phyloP scores from a whole-genome alignment of 2,888 invertebrate genomes.

The Andricus curvator region DNA sequence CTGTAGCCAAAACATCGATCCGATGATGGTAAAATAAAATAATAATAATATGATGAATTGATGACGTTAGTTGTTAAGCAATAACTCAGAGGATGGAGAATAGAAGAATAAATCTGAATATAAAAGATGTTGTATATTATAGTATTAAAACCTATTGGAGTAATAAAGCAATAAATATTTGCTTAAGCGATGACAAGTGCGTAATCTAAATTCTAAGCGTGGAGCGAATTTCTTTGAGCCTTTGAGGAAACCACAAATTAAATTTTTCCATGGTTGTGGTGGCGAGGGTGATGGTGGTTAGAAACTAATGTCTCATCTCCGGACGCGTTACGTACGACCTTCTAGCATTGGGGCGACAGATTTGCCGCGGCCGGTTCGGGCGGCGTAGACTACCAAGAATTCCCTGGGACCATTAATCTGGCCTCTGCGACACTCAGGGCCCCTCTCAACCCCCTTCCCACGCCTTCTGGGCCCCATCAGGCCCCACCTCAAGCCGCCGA shows the following conservation, averaged over 20 bases:
- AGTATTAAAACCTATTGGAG: too few relatives aligned
- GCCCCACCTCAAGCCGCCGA: conserved; percentile 49
- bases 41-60: too few relatives aligned
- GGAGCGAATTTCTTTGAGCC: background rate
- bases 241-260: background rate
- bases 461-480: conserved; percentile 35
- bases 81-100: too few relatives aligned
- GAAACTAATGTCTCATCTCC: conserved; percentile 25
- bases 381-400: conserved; percentile 71
- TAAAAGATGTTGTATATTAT: too few relatives aligned
- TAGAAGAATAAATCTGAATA: too few relatives aligned
- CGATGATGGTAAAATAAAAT: too few relatives aligned
- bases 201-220: background rate
- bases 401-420: conserved; percentile 75
- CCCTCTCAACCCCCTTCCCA: conserved; percentile 47
- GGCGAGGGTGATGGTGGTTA: background rate
- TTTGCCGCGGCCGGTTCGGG: conserved; percentile 58
- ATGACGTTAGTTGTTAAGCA: too few relatives aligned
- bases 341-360: conserved; percentile 56
- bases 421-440: conserved; percentile 71
- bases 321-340: conserved; percentile 52
- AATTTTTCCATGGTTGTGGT: background rate
- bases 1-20: too few relatives aligned
- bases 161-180: conserved; percentile 1
- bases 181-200: background rate